Percentiles rank a stretch among this genome's conserved stretches.
Evolutionary conservation across 2,888 invertebrate genomes (phyloP).

Genomic region (Pseudococcus jackbeardsleyi): DNA sequence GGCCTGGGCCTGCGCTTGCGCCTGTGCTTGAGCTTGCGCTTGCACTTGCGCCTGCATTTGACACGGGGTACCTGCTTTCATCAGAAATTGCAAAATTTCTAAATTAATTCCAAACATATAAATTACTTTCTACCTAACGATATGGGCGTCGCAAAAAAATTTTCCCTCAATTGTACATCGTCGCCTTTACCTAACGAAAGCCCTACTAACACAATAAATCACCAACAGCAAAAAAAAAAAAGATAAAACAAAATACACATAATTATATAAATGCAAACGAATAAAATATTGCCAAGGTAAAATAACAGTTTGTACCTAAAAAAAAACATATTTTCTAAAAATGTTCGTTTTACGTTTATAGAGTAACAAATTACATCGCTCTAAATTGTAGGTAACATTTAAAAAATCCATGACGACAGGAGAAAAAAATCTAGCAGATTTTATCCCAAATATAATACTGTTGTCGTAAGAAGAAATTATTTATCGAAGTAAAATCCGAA

Average conservation of each 20-base stretch:
- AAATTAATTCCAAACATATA: constrained; percentile 34
- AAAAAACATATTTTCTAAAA: constrained; percentile 27
- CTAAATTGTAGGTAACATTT: constrained; percentile 23
- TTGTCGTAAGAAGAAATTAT: background rate
- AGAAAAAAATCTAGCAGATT: background rate
- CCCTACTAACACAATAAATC: constrained; percentile 31
- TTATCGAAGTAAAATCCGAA: constrained; percentile 32
- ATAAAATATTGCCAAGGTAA: constrained; percentile 39
- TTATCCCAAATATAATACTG: constrained; percentile 6
- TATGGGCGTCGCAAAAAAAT: background rate
- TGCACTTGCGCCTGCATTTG: constrained; percentile 62
- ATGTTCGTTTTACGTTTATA: constrained; percentile 16
- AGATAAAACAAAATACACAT: constrained; percentile 17
- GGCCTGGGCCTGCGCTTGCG: constrained; percentile 68
- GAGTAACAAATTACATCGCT: constrained; percentile 52
- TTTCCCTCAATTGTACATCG: constrained; percentile 34
- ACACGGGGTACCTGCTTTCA: constrained; percentile 61
- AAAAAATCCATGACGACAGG: constrained; percentile 6
- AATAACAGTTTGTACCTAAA: constrained; percentile 37
- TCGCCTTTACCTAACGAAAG: constrained; percentile 3
- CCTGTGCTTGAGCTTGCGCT: constrained; percentile 68
- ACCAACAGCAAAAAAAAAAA: constrained; percentile 42
- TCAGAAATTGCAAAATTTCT: constrained; percentile 39
- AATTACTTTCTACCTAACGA: constrained; percentile 15
- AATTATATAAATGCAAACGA: constrained; percentile 50